Evolutionary conservation across 2,888 invertebrate species (phyloP).

Genomic region (Ditylenchus weischeri): DNA sequence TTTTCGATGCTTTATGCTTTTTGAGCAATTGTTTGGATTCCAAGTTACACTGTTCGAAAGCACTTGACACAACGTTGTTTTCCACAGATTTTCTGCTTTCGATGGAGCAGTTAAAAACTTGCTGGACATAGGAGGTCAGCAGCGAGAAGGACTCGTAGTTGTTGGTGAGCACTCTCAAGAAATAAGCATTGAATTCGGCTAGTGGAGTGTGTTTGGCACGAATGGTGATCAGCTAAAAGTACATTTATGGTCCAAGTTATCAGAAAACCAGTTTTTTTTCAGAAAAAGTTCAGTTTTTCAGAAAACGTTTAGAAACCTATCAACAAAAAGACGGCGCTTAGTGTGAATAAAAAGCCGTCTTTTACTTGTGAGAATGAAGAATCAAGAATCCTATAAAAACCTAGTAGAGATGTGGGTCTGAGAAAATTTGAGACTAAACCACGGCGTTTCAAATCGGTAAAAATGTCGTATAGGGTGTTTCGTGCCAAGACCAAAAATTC

Average conservation of each 20-base stretch:
- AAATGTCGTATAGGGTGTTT: too few relatives aligned
- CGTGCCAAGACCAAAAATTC: too few relatives aligned
- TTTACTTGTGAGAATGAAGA: too few relatives aligned
- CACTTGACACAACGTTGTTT: background rate
- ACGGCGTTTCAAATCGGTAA: too few relatives aligned
- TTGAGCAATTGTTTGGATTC: constrained; percentile 12
- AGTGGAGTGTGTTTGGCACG: constrained; percentile 30
- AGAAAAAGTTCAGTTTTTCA: too few relatives aligned
- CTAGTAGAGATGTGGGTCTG: too few relatives aligned
- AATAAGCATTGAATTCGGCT: constrained; percentile 53
- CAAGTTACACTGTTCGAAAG: background rate
- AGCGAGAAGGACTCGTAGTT: constrained; percentile 56
- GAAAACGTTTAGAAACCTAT: too few relatives aligned
- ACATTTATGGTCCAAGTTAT: background rate
- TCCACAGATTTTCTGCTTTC: background rate
- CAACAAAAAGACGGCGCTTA: too few relatives aligned
- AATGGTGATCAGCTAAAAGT: constrained; percentile 22
- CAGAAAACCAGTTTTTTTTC: background rate
- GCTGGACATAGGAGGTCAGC: constrained; percentile 53
- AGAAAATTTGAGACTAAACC: too few relatives aligned
- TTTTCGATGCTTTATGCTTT: background rate
- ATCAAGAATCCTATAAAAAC: too few relatives aligned
- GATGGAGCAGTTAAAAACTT: constrained; percentile 40
- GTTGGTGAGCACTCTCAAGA: constrained; percentile 52
- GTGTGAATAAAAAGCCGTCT: too few relatives aligned